Conservation (phyloP, 37 sponge, comb jelly and placozoan genomes). For the Theonella swinhoei region DNA sequence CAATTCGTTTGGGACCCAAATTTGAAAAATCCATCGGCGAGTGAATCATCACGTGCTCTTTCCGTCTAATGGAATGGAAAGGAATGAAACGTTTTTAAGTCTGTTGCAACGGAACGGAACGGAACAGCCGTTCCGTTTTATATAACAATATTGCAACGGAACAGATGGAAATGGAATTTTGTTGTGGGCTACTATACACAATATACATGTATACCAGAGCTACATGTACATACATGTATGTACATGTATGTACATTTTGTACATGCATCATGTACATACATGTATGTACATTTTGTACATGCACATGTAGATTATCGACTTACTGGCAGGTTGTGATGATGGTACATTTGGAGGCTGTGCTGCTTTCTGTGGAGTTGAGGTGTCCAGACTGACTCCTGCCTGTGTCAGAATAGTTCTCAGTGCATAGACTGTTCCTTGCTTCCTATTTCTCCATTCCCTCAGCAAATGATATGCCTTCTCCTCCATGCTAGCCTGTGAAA, state of each 20-base stretch:
- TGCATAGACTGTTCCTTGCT: background rate
- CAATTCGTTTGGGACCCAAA: no score
- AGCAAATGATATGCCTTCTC: constrained; percentile 25
- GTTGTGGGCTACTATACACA: background rate
- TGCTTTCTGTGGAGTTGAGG: background rate
- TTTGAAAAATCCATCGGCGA: no score
- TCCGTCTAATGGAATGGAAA: no score
- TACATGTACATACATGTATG: no score
- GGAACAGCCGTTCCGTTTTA: no score
- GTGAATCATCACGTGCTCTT: no score
- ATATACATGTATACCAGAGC: background rate
- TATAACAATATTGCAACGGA: background rate
- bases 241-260: no score
- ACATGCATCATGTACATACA: no score
- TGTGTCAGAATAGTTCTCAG: constrained; percentile 3
- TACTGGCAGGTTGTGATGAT: background rate
- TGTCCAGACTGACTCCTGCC: background rate
- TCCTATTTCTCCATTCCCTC: constrained; percentile 9
- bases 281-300: background rate
- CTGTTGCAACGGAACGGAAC: no score
- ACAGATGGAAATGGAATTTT: no score
- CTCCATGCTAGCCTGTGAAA: constrained; percentile 2
- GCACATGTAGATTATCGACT: background rate
- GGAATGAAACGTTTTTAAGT: no score
- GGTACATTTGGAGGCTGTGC: background rate